These are phyloP conservation scores for Epinotia nisella DNA, from an alignment of 2,888 invertebrate species.

Conservation along the genomic window DNA sequence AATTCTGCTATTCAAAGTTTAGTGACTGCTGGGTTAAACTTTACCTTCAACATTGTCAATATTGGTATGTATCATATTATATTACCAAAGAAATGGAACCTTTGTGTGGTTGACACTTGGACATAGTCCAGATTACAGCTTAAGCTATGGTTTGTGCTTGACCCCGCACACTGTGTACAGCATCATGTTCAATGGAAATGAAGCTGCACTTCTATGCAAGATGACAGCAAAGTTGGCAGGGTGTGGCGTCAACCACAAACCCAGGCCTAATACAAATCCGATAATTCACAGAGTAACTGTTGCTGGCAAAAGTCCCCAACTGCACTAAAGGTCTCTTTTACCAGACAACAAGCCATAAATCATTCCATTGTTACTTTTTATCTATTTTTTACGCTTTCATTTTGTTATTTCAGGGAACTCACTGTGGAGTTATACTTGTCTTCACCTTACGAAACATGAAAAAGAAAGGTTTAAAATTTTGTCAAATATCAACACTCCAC, in stretches of 20 bases:
- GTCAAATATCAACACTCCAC: constrained; percentile 80
- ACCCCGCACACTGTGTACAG: no score
- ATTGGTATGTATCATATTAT: constrained; percentile 67
- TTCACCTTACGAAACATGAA: constrained; percentile 94
- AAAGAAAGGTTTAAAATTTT: constrained; percentile 91
- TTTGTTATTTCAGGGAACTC: constrained; percentile 77
- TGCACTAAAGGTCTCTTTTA: no score
- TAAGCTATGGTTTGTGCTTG: no score
- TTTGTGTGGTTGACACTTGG: no score
- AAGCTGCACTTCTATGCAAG: no score
- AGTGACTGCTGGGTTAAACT: constrained; percentile 79
- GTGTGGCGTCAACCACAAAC: no score
- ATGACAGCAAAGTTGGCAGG: no score
- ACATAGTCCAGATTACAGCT: no score
- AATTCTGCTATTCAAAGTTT: constrained; percentile 77
- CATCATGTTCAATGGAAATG: no score
- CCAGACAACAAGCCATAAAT: not conserved
- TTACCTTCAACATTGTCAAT: constrained; percentile 80
- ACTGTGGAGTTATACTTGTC: constrained; percentile 91
- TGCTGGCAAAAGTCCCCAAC: no score
- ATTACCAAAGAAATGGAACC: not conserved
- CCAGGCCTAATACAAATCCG: no score
- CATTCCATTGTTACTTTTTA: not conserved
- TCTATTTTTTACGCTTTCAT: not conserved
- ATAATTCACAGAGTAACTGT: no score